Evolutionary conservation across 2,888 invertebrate species (phyloP), one percentile per base, ranked within the genome.

Genomic region (Scotopteryx bipunctaria): DNA sequence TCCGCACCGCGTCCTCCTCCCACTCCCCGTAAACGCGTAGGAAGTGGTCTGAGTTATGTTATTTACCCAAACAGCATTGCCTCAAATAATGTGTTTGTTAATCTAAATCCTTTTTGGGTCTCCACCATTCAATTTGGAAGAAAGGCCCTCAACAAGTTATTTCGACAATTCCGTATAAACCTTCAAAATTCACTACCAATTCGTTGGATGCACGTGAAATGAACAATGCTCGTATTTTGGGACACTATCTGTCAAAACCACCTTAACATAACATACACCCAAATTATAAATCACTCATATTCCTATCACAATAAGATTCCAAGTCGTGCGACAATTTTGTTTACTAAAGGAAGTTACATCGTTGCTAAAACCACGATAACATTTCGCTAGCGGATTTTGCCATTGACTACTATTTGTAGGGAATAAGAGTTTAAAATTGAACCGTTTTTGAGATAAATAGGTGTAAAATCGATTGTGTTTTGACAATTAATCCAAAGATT

Each of bases 191-290:
- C 73, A 73, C 71, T 72, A 76, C 76, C 81, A 84, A 84, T 85
- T 81, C 83, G 78, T 80, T 83, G 79, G 78, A 76, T 64, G 72
- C 60, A 61, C 64, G 60, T 59, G 69, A 81, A 59, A 74, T 78
- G 78, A 81, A 83, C 85, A 85, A 83, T 84, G 78, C 78, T 80
- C 77, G 78, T 79, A 82, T 83, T 82, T 83, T 71, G 74, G 61
- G 71, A 76, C 79, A 74, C 76, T 42, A 42, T 42, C 32, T 33
- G 9, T 21, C 27, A 40, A 33, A 11, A 32, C 31, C 42, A 42
- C 1, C n/a, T 3, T 14, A n/a, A 9, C 21, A 3, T 37, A 43
- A 5, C 57, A 49, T 2, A 17, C 8, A 14, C 43, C 2, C 6
- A 27, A 0, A 2, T 3, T 0, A 15, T 8, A 1, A n/a, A n/a